These are phyloP conservation scores for Chiloscyllium punctatum DNA, from an alignment of 2,797 vertebrate genomes.

Conservation along the genomic window DNA sequence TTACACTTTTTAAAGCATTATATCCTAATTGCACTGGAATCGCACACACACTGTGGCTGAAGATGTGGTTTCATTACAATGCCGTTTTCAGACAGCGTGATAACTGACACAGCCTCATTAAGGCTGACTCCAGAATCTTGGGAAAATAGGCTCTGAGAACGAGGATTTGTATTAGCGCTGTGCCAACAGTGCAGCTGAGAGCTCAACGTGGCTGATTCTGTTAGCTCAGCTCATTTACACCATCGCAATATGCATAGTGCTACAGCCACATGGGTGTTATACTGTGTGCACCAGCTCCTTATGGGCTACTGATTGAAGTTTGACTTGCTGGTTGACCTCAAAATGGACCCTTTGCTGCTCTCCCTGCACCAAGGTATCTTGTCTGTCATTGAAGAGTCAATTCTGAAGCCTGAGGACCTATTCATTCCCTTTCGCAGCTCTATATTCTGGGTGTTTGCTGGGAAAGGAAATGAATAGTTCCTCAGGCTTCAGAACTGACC, in stretches of 20 bases:
- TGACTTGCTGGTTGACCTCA: no score
- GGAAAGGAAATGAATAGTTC: neutral
- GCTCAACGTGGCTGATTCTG: neutral
- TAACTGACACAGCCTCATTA: neutral
- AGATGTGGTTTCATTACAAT: constrained; percentile 36
- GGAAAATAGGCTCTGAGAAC: neutral
- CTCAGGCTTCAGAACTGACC: neutral
- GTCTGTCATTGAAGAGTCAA: neutral
- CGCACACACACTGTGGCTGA: constrained; percentile 37
- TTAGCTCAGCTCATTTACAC: neutral
- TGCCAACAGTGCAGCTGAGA: neutral
- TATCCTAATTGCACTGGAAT: constrained; percentile 38
- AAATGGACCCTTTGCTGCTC: no score
- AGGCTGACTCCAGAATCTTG: neutral
- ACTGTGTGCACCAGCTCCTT: neutral
- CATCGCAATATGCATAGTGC: neutral
- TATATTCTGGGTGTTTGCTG: neutral
- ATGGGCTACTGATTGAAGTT: no score
- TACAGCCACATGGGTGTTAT: neutral
- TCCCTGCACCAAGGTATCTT: neutral
- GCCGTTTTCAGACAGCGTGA: neutral
- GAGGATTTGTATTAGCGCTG: neutral
- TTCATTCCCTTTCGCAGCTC: neutral
- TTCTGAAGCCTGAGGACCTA: neutral
- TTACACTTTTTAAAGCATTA: constrained; percentile 44